phyloP scores from a whole-genome alignment of 1,140 invertebrate species.

The Oncopodura yosiiana region DNA sequence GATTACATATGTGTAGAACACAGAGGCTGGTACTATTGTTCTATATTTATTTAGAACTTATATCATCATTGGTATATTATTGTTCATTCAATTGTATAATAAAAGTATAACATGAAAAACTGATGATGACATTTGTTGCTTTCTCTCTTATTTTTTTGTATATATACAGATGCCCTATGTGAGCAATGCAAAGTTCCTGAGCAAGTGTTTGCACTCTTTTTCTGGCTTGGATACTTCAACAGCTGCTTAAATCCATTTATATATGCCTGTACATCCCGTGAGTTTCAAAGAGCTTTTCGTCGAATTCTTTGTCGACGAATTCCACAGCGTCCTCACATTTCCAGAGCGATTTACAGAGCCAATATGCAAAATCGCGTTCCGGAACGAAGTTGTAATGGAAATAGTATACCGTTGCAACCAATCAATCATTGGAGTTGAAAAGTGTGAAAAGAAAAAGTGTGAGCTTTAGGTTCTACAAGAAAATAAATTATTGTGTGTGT shows the following conservation, averaged over 20 bases:
- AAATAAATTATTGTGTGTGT: background rate
- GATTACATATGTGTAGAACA: too few relatives aligned
- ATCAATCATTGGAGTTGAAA: conserved; percentile 31
- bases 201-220: conserved; percentile 47
- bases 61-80: too few relatives aligned
- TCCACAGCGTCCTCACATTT: conserved; percentile 30
- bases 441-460: background rate
- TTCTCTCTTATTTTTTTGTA: too few relatives aligned
- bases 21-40: too few relatives aligned
- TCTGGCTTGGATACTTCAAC: conserved; percentile 63
- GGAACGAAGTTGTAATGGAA: conserved; percentile 25
- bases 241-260: conserved; percentile 58
- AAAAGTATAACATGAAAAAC: too few relatives aligned
- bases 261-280: conserved; percentile 51
- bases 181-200: conserved; percentile 41
- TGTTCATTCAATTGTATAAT: too few relatives aligned
- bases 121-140: too few relatives aligned
- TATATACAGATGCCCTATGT: conserved; percentile 44
- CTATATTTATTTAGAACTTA: too few relatives aligned
- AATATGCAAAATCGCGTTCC: conserved; percentile 24
- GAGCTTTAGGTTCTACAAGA: background rate
- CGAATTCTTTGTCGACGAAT: conserved; percentile 39
- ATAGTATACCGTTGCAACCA: conserved; percentile 24
- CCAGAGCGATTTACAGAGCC: conserved; percentile 31
- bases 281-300: conserved; percentile 48